Evolutionary conservation across 2,113 vertebrate species (phyloP).

Genomic region (Acrocephalus kingi): DNA sequence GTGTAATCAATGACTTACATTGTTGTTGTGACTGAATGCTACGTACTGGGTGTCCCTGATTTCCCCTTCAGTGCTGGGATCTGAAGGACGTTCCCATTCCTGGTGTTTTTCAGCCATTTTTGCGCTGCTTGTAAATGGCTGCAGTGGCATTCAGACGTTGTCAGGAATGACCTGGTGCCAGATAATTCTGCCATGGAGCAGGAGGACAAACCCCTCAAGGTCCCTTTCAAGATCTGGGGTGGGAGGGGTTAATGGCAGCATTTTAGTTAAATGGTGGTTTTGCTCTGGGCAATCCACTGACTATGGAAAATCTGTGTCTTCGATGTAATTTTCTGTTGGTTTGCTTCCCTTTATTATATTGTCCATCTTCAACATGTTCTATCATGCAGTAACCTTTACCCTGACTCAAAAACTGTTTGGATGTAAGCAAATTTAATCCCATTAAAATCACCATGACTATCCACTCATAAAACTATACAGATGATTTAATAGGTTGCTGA

Average conservation of each 20-base stretch:
- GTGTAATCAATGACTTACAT: background rate
- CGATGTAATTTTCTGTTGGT: background rate
- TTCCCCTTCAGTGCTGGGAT: background rate
- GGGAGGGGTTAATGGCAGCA: background rate
- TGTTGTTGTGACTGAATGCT: background rate
- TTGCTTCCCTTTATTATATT: constrained; percentile 2
- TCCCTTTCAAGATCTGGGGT: background rate
- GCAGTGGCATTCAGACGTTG: rapidly evolving
- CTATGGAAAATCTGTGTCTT: background rate
- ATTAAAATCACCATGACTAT: background rate
- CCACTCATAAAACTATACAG: background rate
- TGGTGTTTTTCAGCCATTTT: rapidly evolving
- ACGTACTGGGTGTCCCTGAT: rapidly evolving
- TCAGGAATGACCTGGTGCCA: background rate
- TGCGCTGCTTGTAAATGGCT: background rate
- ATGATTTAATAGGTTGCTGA: background rate
- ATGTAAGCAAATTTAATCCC: background rate
- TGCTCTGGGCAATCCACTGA: background rate
- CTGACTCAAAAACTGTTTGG: background rate
- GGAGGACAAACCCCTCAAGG: background rate
- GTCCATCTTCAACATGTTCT: background rate
- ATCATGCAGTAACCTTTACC: background rate
- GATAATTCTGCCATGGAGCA: background rate
- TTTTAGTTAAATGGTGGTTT: constrained; percentile 23
- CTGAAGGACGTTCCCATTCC: background rate